Conservation (phyloP, 1,140 invertebrate genomes). For the Eupristina koningsbergeri region DNA sequence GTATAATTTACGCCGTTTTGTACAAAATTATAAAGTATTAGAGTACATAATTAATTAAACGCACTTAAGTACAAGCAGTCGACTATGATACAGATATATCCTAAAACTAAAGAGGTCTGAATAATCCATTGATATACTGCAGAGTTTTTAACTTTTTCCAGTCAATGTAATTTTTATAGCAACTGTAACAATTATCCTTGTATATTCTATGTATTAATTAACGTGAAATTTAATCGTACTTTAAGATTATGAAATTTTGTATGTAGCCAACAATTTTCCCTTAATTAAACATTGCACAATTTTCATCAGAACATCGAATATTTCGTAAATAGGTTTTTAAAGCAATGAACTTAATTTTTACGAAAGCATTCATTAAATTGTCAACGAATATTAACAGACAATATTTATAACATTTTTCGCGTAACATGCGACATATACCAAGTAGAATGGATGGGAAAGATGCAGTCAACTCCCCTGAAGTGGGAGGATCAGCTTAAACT, state of each 20-base stretch:
- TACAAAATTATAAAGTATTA: slow-evolving; percentile 47
- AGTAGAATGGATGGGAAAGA: slow-evolving; percentile 51
- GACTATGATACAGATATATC: slow-evolving; percentile 25
- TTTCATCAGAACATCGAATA: slow-evolving; percentile 3
- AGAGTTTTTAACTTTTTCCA: slow-evolving; percentile 27
- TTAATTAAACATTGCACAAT: not conserved
- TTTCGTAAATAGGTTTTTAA: not conserved
- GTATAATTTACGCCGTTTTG: slow-evolving; percentile 31
- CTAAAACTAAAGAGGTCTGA: slow-evolving; percentile 22
- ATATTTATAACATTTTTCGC: slow-evolving; percentile 12
- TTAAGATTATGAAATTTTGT: not conserved
- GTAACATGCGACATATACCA: slow-evolving; percentile 13
- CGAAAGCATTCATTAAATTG: slow-evolving; percentile 19
- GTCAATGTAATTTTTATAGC: slow-evolving; percentile 1
- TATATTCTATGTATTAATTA: not conserved
- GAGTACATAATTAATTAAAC: slow-evolving; percentile 25
- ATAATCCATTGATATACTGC: slow-evolving; percentile 13
- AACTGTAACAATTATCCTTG: slow-evolving; percentile 15
- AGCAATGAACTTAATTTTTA: slow-evolving; percentile 27
- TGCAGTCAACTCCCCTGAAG: slow-evolving; percentile 36
- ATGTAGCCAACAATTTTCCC: not conserved
- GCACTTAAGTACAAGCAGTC: slow-evolving; percentile 45
- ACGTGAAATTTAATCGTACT: slow-evolving; percentile 13
- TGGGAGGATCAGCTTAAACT: slow-evolving; percentile 45
- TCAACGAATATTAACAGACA: slow-evolving; percentile 7